A percentile compares a stretch with the other conserved stretches of the same genome.
Conservation (phyloP, 2,797 vertebrate species). For the Rhynchonycteris naso region DNA sequence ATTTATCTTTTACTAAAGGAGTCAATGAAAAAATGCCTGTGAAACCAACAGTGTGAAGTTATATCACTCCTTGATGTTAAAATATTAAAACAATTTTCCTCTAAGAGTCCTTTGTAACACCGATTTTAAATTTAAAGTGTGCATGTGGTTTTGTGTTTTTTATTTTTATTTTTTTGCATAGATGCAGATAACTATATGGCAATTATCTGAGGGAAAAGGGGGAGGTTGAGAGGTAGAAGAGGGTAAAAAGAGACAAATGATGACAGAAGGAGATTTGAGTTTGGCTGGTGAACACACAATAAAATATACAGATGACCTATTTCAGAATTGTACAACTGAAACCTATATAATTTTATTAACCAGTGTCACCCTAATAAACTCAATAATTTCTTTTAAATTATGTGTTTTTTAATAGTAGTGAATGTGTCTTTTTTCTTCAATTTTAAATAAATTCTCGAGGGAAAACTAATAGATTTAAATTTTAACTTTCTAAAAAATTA, state of each 20-base stretch:
- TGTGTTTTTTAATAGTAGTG: not conserved
- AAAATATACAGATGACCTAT: not conserved
- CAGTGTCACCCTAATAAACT: not conserved
- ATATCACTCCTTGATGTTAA: not conserved
- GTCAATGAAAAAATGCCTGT: not conserved
- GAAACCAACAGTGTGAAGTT: constrained; percentile 59
- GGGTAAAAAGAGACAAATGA: not conserved
- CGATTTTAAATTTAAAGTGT: not conserved
- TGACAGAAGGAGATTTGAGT: not conserved
- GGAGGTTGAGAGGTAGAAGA: no score
- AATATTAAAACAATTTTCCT: constrained; percentile 47
- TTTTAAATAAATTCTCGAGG: constrained; percentile 17
- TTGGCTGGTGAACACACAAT: not conserved
- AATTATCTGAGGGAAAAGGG: not conserved
- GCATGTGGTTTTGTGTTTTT: not conserved
- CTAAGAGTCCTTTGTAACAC: not conserved
- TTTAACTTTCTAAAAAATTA: constrained; percentile 20
- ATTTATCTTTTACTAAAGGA: constrained; percentile 37
- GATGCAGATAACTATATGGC: not conserved
- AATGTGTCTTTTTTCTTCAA: not conserved
- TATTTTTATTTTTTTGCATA: not conserved
- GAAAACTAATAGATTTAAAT: not conserved
- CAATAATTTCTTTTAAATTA: not conserved
- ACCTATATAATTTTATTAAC: not conserved
- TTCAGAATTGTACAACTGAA: not conserved